Conservation (phyloP, 1,140 invertebrate genomes). For the Agrypnia vestita region DNA sequence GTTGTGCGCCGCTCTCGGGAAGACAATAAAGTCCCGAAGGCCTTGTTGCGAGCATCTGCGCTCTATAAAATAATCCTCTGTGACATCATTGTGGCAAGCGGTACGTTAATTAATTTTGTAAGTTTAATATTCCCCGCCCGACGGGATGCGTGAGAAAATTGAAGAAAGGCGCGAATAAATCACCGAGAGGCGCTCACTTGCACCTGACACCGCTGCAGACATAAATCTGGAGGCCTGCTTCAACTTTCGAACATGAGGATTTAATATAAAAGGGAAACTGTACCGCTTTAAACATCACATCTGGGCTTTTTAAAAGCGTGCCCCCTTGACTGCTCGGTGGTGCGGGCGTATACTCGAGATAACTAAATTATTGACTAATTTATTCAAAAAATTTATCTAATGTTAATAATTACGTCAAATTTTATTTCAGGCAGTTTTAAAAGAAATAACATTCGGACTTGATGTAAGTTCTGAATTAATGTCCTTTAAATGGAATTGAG, state of each 20-base stretch:
- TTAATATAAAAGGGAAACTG: constrained; percentile 59
- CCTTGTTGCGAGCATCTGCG: constrained; percentile 58
- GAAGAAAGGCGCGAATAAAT: constrained; percentile 56
- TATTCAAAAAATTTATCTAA: no score
- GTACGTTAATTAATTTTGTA: constrained; percentile 61
- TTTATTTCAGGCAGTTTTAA: not conserved
- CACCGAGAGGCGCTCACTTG: constrained; percentile 56
- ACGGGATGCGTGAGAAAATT: constrained; percentile 58
- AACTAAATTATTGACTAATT: no score
- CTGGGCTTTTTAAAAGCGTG: constrained; percentile 46
- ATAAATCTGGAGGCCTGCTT: constrained; percentile 61
- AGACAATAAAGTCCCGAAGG: constrained; percentile 46
- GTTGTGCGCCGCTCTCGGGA: not conserved
- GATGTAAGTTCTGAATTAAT: no score
- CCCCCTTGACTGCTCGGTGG: constrained; percentile 21
- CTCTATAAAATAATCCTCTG: constrained; percentile 60
- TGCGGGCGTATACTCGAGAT: not conserved
- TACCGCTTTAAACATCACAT: constrained; percentile 52
- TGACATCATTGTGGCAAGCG: constrained; percentile 59
- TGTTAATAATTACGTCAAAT: not conserved
- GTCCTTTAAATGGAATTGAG: no score
- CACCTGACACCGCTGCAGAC: constrained; percentile 58
- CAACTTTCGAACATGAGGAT: constrained; percentile 61
- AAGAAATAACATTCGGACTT: not conserved
- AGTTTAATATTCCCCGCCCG: constrained; percentile 57